Evolutionary conservation across 2,113 vertebrate species (phyloP), one percentile per base, ranked within the genome.

Genomic region (Tyto alba): DNA sequence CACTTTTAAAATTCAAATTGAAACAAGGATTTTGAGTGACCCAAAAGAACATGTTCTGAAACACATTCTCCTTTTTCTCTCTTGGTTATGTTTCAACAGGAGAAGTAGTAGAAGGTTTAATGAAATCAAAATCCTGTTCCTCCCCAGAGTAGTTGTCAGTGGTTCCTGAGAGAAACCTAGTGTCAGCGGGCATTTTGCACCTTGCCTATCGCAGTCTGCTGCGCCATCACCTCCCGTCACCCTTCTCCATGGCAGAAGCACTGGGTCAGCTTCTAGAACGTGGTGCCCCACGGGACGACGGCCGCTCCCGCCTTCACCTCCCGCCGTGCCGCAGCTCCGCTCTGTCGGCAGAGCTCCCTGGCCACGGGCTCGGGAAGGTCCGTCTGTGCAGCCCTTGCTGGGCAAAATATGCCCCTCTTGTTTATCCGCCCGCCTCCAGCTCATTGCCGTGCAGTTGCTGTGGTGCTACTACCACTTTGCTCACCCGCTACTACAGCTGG

Each of bases 291-390:
- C 34, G 7, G n/a, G 59, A 47, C 34, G 50, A 38, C 3, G 4
- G 45, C 40, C 3, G 3, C 76, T 55, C n/a, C n/a, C 29, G 27
- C 50, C 30, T 48, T 48, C 59, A 32, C 40, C 21, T 11, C 43
- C 57, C 2, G 0, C 23, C 13, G n/a, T 20, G 57, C 29, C 3
- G 1, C 40, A 34, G 41, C 20, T 3, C 41, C 2, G 2, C 47
- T 57, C 17, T 10, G 72, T 55, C 6, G 0, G 57, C 32, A 38
- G 59, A 63, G 16, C 13, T 77, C 55, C 40, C 48, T 34, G 74
- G 34, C 36, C 55, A 80, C 0, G 2, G n/a, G 17, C 26, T 73
- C 64, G 29, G 14, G 17, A 13, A 18, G 2, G 34, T 3, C 34
- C 43, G 1, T 9, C 34, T 53, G 18, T 32, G 50, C 72, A 41